Evolutionary conservation across 2,113 vertebrate species (phyloP).

Genomic region (Candoia aspera): DNA sequence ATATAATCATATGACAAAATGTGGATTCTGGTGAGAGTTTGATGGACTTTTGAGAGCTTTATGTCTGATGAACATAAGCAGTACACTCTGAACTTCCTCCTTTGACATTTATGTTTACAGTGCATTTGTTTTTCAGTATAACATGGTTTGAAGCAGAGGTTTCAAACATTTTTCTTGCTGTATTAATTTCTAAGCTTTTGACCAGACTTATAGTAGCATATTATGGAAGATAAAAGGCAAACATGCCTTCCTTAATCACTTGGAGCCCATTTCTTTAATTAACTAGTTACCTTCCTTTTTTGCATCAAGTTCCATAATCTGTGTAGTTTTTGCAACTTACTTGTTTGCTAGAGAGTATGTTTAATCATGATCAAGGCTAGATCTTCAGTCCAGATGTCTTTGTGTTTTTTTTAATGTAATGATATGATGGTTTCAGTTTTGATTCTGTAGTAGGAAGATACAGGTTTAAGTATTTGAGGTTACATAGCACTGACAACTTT

Average conservation of each 20-base stretch:
- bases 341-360: not conserved
- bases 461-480: not conserved
- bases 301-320: constrained; percentile 9
- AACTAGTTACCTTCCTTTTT: constrained; percentile 11
- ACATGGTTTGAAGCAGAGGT: not conserved
- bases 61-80: constrained; percentile 30
- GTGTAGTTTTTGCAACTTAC: constrained; percentile 38
- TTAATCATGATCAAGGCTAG: not conserved
- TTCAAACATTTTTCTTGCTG: not conserved
- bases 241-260: not conserved
- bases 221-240: constrained; percentile 17
- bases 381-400: not conserved
- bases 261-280: not conserved
- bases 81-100: constrained; percentile 17
- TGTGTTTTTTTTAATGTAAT: not conserved
- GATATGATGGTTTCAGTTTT: not conserved
- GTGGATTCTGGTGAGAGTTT: constrained; percentile 54
- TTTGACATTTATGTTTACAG: not conserved
- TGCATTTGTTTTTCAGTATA: not conserved
- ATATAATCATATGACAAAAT: constrained; percentile 59
- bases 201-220: not conserved
- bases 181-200: not conserved
- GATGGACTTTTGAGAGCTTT: constrained; percentile 49
- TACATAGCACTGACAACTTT: not conserved
- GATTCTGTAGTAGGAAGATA: not conserved